Percentiles rank a stretch among this genome's conserved stretches.
Evolutionary conservation across 2,888 invertebrate genomes (phyloP).

Genomic region (Parnassius mnemosyne): DNA sequence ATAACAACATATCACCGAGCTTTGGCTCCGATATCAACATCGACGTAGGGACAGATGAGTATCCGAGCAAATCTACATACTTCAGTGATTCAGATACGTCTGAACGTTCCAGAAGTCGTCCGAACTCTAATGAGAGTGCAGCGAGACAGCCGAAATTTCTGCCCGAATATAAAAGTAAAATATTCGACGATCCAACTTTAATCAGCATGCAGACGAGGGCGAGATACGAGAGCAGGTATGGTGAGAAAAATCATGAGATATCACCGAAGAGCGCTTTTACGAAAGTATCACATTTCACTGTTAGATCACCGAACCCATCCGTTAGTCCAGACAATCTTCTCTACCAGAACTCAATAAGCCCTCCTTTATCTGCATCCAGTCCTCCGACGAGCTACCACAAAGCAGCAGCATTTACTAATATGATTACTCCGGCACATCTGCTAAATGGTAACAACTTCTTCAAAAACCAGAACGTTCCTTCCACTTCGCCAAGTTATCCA

Average conservation of each 20-base stretch:
- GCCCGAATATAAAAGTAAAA: constrained; percentile 78
- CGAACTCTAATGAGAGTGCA: constrained; percentile 79
- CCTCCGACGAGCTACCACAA: constrained; percentile 76
- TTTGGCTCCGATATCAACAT: constrained; percentile 75
- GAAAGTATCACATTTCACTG: constrained; percentile 83
- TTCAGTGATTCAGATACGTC: constrained; percentile 77
- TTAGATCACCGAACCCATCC: constrained; percentile 85
- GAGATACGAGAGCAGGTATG: constrained; percentile 69
- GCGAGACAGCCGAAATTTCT: constrained; percentile 75
- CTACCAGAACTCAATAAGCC: constrained; percentile 89
- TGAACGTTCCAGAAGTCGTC: constrained; percentile 71
- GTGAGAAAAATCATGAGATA: constrained; percentile 70
- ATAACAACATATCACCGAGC: constrained; percentile 72
- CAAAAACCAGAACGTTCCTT: constrained; percentile 72
- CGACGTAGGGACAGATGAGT: constrained; percentile 76
- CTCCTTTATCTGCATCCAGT: constrained; percentile 81
- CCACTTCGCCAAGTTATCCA: constrained; percentile 74
- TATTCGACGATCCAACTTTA: constrained; percentile 81
- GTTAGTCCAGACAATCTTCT: constrained; percentile 88
- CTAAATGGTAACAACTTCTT: constrained; percentile 77
- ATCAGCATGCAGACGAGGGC: constrained; percentile 77
- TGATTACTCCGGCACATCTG: constrained; percentile 70
- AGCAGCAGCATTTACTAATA: constrained; percentile 57
- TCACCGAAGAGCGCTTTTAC: constrained; percentile 91
- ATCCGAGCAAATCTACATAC: constrained; percentile 70